Base-by-base conservation (phyloP, 2,113 vertebrate genomes). In the Xyliphius kryptos region DNA sequence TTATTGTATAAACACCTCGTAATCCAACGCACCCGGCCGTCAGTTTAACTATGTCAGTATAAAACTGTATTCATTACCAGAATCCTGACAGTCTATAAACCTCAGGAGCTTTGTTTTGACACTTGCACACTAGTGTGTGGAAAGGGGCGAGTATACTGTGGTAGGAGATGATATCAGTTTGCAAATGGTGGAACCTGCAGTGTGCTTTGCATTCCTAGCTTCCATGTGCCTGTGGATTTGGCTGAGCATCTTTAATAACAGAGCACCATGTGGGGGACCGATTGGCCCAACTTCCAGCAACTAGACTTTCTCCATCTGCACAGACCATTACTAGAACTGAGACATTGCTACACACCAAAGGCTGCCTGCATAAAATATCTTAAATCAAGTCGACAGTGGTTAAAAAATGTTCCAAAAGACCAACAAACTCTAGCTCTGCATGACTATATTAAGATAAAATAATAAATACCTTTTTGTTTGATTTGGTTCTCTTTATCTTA, bases 281-380 rank as follows among this genome's bases (percentile, higher is more conserved):
- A n/a, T n/a, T n/a, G n/a, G n/a, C n/a, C n/a, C n/a, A 21, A 22
- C 16, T 47, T 64, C 8, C 3, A 48, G 43, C 43, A 38, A 11
- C 21, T 54, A 21, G 10, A 44, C 22, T 46, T 54, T 54, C 50
- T 63, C 50, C 50, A 56, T 65, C 52, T 65, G 62, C 32, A 15
- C 9, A 47, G 40, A 26, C 37, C 52, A 65, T 64, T 64, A 64
- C 20, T 1, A 21, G 7, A 9, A 21, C n/a, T n/a, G n/a, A n/a
- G n/a, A n/a, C n/a, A n/a, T n/a, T n/a, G n/a, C n/a, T n/a, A n/a
- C n/a, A n/a, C n/a, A n/a, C n/a, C n/a, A n/a, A n/a, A n/a, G n/a
- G n/a, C n/a, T n/a, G n/a, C n/a, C n/a, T n/a, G n/a, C n/a, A n/a
- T n/a, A n/a, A n/a, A n/a, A n/a, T n/a, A n/a, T n/a, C n/a, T n/a